A percentile compares a stretch with the other conserved stretches of the same genome.
Evolutionary conservation across 2,113 vertebrate species (phyloP).

Genomic region (Turdus rufiventris): DNA sequence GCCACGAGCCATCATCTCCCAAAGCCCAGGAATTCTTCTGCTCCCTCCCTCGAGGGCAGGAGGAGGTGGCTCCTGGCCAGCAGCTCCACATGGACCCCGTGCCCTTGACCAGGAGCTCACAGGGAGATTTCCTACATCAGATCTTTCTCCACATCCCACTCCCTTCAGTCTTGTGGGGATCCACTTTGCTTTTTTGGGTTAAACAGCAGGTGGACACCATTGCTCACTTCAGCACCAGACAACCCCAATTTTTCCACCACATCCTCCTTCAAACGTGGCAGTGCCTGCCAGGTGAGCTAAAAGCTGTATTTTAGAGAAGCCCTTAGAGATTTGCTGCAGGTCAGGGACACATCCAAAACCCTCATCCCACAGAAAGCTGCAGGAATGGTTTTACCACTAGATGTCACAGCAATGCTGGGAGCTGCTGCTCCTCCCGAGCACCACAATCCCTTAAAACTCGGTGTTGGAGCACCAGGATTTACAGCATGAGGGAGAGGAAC

Average conservation of each 20-base stretch:
- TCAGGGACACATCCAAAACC: not conserved
- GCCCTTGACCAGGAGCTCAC: not conserved
- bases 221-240: not conserved
- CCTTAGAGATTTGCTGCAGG: not conserved
- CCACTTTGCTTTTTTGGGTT: not conserved
- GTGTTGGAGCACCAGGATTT: rapidly evolving
- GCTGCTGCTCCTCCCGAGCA: not conserved
- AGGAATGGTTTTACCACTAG: constrained; percentile 33
- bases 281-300: not conserved
- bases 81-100: not conserved
- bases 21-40: not conserved
- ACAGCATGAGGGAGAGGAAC: not conserved
- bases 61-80: not conserved
- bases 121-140: not conserved
- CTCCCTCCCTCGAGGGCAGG: not conserved
- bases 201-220: not conserved
- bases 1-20: not conserved
- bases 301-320: not conserved
- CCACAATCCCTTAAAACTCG: not conserved
- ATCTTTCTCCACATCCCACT: not conserved
- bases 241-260: not conserved
- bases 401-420: constrained; percentile 43
- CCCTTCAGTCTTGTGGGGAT: not conserved
- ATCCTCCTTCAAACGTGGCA: not conserved
- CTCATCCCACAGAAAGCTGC: not conserved